Conservation (phyloP, 1,140 invertebrate genomes). For the Procambarus virginalis region DNA sequence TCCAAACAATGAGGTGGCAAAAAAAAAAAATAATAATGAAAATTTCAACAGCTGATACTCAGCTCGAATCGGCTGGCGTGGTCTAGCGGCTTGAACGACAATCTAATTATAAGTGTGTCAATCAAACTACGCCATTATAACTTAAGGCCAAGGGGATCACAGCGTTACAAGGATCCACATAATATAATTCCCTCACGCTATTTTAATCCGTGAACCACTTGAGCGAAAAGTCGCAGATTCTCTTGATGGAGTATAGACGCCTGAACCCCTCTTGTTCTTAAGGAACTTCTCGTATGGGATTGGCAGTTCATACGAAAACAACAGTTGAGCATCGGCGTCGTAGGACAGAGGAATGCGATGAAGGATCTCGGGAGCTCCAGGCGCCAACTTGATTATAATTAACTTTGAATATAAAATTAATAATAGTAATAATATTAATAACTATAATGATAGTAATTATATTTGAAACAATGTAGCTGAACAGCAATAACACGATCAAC, state of each 20-base stretch:
- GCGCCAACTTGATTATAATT: no score
- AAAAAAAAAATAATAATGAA: background rate
- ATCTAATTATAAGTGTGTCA: constrained; percentile 65
- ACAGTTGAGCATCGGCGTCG: constrained; percentile 26
- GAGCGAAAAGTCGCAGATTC: background rate
- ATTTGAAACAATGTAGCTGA: no score
- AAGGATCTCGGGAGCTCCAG: no score
- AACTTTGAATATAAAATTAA: no score
- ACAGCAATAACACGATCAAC: no score
- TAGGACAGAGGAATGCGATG: background rate
- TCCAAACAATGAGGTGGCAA: background rate
- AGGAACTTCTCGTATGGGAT: constrained; percentile 38
- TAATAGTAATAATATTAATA: no score
- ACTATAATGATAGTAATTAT: no score
- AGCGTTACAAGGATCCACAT: constrained; percentile 18
- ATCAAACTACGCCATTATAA: constrained; percentile 56
- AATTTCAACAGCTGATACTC: constrained; percentile 6
- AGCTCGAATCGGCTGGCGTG: background rate
- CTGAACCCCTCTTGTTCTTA: constrained; percentile 5
- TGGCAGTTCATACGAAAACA: constrained; percentile 61
- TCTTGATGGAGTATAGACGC: background rate
- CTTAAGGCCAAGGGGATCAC: constrained; percentile 25
- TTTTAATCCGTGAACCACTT: constrained; percentile 13
- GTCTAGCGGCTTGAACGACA: constrained; percentile 55
- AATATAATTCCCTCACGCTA: constrained; percentile 9